These are phyloP conservation scores for Timema cristinae DNA, from an alignment of 2,888 invertebrate genomes.

Conservation along the genomic window DNA sequence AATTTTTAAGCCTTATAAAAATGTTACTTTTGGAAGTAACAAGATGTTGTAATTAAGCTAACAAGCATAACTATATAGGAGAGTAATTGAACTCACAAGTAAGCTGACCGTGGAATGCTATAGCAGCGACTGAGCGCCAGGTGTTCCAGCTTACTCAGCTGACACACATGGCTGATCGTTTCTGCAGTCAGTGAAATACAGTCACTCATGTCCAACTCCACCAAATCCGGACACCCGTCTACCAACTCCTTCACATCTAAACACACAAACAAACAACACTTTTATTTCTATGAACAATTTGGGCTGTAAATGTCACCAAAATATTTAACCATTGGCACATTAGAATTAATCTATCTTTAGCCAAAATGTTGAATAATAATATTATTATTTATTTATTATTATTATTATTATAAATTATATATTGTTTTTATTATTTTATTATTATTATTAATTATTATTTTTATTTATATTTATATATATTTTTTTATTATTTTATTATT, in stretches of 20 bases:
- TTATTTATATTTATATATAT: too few species aligned
- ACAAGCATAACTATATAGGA: background rate
- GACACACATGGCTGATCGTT: conserved; percentile 54
- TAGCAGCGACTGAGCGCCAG: conserved; percentile 81
- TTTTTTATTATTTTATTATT: too few species aligned
- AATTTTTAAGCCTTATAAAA: too few species aligned
- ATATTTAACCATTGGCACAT: too few species aligned
- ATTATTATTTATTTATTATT: too few species aligned
- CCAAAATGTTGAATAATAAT: too few species aligned
- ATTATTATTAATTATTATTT: too few species aligned
- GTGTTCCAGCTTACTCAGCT: conserved; percentile 59
- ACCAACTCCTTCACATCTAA: conserved; percentile 66
- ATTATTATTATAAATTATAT: too few species aligned
- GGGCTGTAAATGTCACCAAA: too few species aligned
- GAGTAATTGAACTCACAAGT: conserved; percentile 57
- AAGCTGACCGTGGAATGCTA: conserved; percentile 63
- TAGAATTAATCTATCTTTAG: too few species aligned
- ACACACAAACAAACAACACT: conserved; percentile 35
- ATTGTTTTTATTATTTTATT: too few species aligned
- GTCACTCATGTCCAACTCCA: conserved; percentile 87
- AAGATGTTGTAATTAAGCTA: background rate
- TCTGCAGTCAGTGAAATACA: conserved; percentile 65
- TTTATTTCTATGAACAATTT: background rate
- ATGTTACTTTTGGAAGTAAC: too few species aligned
- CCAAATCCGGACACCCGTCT: conserved; percentile 62